Evolutionary conservation across 92 coral and sea anemone genomes (phyloP).

Genomic region (Plumapathes pennacea): DNA sequence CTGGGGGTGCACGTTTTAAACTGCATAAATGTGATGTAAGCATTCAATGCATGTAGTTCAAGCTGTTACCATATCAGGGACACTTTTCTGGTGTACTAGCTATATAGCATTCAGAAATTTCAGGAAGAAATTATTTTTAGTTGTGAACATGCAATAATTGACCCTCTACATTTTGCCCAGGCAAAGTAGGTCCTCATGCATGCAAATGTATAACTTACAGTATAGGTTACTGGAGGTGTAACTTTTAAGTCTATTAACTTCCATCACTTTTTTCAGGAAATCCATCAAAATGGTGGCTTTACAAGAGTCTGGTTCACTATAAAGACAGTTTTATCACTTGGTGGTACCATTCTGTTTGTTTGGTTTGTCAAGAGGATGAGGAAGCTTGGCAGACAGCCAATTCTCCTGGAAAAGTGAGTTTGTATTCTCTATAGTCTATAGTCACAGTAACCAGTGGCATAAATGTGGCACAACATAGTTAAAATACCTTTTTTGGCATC

Average conservation of each 20-base stretch:
- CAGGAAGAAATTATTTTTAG: no score
- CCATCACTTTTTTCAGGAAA: constrained; percentile 62
- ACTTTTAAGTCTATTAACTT: neutral
- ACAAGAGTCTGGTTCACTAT: constrained; percentile 86
- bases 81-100: no score
- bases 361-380: constrained; percentile 83
- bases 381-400: constrained; percentile 50
- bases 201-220: no score
- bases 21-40: no score
- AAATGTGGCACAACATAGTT: neutral
- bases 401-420: constrained; percentile 86
- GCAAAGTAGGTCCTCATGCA: no score
- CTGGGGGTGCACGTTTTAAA: no score
- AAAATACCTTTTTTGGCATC: neutral
- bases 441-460: neutral
- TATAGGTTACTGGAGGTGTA: no score
- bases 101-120: no score
- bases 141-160: no score
- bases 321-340: constrained; percentile 74
- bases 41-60: no score
- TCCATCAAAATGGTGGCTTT: constrained; percentile 98
- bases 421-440: neutral
- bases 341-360: constrained; percentile 59
- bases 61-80: no score
- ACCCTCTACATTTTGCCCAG: no score